Conservation (phyloP, 2,797 vertebrate species). For the Phrynocephalus forsythii region DNA sequence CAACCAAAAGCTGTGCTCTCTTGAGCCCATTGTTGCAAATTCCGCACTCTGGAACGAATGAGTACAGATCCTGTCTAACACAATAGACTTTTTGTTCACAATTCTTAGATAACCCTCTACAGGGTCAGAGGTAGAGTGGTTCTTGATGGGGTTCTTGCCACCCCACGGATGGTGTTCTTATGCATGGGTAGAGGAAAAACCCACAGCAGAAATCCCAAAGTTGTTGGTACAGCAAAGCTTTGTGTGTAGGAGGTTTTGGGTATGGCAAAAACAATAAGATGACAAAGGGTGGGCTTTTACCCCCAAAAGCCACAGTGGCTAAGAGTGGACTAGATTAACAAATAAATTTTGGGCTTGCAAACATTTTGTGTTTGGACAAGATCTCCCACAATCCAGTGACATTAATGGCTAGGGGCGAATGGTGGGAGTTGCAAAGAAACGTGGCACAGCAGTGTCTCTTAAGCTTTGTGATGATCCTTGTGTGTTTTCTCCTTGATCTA, state of each 20-base stretch:
- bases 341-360: not conserved
- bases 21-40: no score
- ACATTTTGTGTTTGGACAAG: no score
- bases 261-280: no score
- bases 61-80: not conserved
- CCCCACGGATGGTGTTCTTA: not conserved
- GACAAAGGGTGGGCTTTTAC: no score
- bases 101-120: not conserved
- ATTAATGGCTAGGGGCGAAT: no score
- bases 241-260: not conserved
- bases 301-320: no score
- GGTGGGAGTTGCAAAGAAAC: not conserved
- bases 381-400: no score
- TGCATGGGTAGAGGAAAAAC: not conserved
- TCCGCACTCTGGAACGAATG: no score
- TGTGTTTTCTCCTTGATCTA: slow-evolving; percentile 70
- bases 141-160: not conserved
- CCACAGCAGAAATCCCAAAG: not conserved
- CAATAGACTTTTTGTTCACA: not conserved
- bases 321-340: not conserved
- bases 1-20: no score
- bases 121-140: not conserved
- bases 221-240: not conserved
- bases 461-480: not conserved
- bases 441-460: not conserved